Evolutionary conservation across 2,113 vertebrate species (phyloP).

Genomic region (Oncorhynchus masou): DNA sequence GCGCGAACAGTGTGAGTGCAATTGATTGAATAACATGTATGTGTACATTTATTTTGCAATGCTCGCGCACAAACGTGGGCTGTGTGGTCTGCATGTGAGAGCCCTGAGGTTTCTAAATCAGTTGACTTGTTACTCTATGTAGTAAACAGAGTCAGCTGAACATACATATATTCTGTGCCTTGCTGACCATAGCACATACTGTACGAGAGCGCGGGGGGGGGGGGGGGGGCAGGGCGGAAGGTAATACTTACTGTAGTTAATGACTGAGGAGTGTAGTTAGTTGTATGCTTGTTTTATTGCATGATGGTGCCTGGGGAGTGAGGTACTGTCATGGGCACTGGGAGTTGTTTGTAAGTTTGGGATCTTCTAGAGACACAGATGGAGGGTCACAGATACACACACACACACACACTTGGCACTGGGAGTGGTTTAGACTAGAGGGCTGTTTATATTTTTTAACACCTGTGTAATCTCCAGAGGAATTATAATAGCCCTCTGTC

Average conservation of each 20-base stretch:
- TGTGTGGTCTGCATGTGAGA: not conserved
- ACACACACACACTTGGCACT: too few species aligned
- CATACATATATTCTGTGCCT: not conserved
- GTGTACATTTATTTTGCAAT: too few species aligned
- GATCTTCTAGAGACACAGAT: not conserved
- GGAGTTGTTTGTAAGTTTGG: not conserved
- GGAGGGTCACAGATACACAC: too few species aligned
- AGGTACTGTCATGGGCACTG: not conserved
- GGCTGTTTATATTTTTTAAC: not conserved
- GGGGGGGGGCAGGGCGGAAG: not conserved
- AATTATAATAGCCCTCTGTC: not conserved
- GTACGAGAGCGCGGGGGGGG: not conserved
- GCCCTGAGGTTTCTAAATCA: not conserved
- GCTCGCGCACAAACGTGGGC: too few species aligned
- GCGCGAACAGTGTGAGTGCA: too few species aligned
- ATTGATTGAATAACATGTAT: too few species aligned
- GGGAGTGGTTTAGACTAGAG: not conserved
- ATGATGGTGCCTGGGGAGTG: not conserved
- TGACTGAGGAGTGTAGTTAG: not conserved
- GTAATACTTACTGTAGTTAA: not conserved
- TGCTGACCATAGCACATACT: not conserved
- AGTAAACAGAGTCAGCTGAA: not conserved
- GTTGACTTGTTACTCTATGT: not conserved
- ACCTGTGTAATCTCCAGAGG: not conserved
- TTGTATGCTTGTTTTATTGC: not conserved